Percentiles rank a stretch among this genome's conserved stretches.
These are phyloP conservation scores for Blastobasis lacticolella DNA, from an alignment of 2,888 invertebrate genomes.

Conservation along the genomic window DNA sequence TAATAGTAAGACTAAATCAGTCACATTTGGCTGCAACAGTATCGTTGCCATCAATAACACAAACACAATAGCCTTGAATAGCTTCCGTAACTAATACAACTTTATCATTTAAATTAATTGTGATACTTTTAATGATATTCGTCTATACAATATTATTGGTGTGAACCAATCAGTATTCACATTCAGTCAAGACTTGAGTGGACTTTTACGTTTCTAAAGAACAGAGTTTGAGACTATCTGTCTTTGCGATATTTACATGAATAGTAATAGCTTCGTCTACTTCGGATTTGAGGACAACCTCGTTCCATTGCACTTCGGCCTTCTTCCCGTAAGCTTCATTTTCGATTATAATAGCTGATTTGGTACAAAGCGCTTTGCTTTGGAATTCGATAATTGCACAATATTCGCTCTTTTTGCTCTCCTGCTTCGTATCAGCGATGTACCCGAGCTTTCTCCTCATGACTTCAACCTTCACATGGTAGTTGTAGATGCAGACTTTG, in stretches of 20 bases:
- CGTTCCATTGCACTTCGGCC: slow-evolving; percentile 66
- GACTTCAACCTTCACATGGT: slow-evolving; percentile 62
- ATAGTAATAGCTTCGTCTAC: slow-evolving; percentile 64
- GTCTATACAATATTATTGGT: too few relatives aligned
- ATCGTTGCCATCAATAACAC: slow-evolving; percentile 5
- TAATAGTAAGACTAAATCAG: slow-evolving; percentile 50
- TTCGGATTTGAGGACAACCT: slow-evolving; percentile 60
- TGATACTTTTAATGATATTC: not conserved
- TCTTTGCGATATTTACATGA: slow-evolving; percentile 61
- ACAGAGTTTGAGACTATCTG: slow-evolving; percentile 29
- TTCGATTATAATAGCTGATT: slow-evolving; percentile 61
- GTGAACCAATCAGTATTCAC: not conserved
- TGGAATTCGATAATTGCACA: slow-evolving; percentile 64
- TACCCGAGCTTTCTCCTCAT: slow-evolving; percentile 64
- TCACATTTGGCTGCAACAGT: slow-evolving; percentile 39
- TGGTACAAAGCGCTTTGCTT: slow-evolving; percentile 58
- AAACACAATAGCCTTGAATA: not conserved
- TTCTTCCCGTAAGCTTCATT: slow-evolving; percentile 65
- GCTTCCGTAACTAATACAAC: too few relatives aligned
- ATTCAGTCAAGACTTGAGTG: not conserved
- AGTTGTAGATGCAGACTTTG: slow-evolving; percentile 68
- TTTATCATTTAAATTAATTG: not conserved
- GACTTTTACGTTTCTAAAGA: not conserved
- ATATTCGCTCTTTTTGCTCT: slow-evolving; percentile 59
- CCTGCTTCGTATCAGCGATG: slow-evolving; percentile 51